Evolutionary conservation across 2,113 vertebrate species (phyloP).

Genomic region (Hyperopisus bebe): DNA sequence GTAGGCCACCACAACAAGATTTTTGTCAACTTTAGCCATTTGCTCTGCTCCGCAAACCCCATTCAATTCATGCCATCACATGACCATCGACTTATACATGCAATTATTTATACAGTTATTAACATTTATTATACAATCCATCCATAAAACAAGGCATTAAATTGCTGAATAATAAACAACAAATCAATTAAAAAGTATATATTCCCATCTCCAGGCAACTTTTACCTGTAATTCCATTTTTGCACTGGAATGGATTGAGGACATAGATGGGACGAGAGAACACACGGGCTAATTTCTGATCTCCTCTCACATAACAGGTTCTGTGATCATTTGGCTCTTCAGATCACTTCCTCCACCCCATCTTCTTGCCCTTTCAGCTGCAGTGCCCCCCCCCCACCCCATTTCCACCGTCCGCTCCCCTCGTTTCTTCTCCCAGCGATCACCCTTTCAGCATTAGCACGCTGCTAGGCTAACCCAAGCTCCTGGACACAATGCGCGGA

Average conservation of each 20-base stretch:
- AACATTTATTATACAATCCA: slow-evolving; percentile 31
- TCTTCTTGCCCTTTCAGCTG: not conserved
- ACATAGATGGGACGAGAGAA: slow-evolving; percentile 12
- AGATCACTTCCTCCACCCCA: slow-evolving; percentile 8
- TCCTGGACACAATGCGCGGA: slow-evolving; percentile 30
- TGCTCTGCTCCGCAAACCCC: slow-evolving; percentile 45
- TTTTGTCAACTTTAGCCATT: slow-evolving; percentile 39
- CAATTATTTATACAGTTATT: slow-evolving; percentile 30
- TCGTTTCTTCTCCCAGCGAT: slow-evolving; percentile 16
- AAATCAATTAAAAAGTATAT: slow-evolving; percentile 14
- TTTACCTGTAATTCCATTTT: slow-evolving; percentile 28
- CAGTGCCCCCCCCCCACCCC: not conserved
- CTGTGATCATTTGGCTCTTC: slow-evolving; percentile 29
- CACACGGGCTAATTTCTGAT: slow-evolving; percentile 22
- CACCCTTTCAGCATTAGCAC: slow-evolving; percentile 20
- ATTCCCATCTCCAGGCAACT: not conserved
- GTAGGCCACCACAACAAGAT: slow-evolving; percentile 24
- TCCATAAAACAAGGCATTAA: slow-evolving; percentile 10
- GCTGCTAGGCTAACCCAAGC: slow-evolving; percentile 24
- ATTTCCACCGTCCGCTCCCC: slow-evolving; percentile 12
- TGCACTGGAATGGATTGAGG: slow-evolving; percentile 15
- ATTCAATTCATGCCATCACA: slow-evolving; percentile 48
- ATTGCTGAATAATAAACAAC: not conserved
- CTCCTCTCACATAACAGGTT: not conserved
- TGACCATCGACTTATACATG: slow-evolving; percentile 45